phyloP scores from a whole-genome alignment of 2,888 invertebrate genomes.

The Siphonodentalium dalli region DNA sequence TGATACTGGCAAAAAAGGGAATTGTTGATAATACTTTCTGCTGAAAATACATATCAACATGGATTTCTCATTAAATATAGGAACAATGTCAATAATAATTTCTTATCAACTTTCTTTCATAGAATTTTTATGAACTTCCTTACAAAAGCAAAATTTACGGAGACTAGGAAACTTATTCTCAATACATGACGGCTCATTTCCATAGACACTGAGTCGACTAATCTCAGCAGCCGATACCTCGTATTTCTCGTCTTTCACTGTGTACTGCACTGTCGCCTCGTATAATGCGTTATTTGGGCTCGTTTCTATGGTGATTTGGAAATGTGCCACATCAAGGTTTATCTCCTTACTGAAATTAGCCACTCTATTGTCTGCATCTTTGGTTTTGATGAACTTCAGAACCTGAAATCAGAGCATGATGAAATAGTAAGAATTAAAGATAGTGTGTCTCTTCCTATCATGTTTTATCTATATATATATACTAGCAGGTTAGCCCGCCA shows the following conservation, averaged over 20 bases:
- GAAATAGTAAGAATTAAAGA: background rate
- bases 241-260: conserved; percentile 25
- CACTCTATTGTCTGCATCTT: conserved; percentile 39
- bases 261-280: conserved; percentile 48
- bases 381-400: conserved; percentile 37
- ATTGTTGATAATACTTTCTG: too few relatives aligned
- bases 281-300: conserved; percentile 44
- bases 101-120: too few relatives aligned
- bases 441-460: background rate
- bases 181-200: conserved; percentile 49
- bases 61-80: too few relatives aligned
- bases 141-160: conserved; percentile 50
- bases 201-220: conserved; percentile 51
- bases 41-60: too few relatives aligned
- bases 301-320: conserved; percentile 47
- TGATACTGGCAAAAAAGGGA: too few relatives aligned
- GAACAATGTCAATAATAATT: too few relatives aligned
- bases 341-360: conserved; percentile 41
- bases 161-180: conserved; percentile 44
- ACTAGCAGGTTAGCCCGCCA: too few relatives aligned
- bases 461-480: too few relatives aligned
- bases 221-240: conserved; percentile 34
- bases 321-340: conserved; percentile 39
- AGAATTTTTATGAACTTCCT: too few relatives aligned
- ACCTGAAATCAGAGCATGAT: conserved; percentile 31